Base-by-base conservation (phyloP, 2,888 invertebrate species). In the Diogma glabrata region DNA sequence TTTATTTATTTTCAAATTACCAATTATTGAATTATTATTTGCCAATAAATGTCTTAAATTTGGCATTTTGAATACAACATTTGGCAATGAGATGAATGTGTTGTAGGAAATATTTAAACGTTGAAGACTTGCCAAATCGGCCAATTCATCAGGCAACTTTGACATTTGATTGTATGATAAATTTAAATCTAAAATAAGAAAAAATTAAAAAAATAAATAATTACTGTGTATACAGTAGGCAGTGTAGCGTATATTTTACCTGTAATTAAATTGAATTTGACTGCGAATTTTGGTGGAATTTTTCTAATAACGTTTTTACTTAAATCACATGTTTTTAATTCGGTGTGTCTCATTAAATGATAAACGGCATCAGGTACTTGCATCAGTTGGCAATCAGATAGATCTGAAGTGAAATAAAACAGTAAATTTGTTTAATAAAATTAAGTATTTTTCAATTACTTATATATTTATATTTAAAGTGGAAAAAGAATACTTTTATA, bases 291-390 rank as follows among this genome's bases (percentile, higher is more conserved):
- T 33, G 91, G 85, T 52, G 90, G 84, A 63, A 93, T 87, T 72
- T 88, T 91, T 33, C 87, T 87, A 63, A 93, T 88, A 57, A 87
- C 90, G 71, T 93, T 93, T 57, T 87, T 85, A 59, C 91, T 90
- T 53, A 92, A 79, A 71, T 92, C 86, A 71, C 91, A 91, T 59
- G 83, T 82, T 71, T 89, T 87, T 56, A 92, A 74, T 65, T 86
- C 84, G 49, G 91, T 92, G 69, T 93, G 84, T 63, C 91, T 76
- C 89, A 93, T 89, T 59, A 92, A 73, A 68, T 91, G 90, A 70
- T 90, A 92, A 36, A 93, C 89, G 17, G 92, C 92, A 70, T 92
- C 92, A 50, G 92, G 92, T 56, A 93, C 87, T 75, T 91, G 90
- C 86, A 91, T 90, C 62, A 93, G 72, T 68, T 91, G 87, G 66